Conservation (phyloP, 1,140 invertebrate genomes). For the Rhyzopertha dominica region DNA sequence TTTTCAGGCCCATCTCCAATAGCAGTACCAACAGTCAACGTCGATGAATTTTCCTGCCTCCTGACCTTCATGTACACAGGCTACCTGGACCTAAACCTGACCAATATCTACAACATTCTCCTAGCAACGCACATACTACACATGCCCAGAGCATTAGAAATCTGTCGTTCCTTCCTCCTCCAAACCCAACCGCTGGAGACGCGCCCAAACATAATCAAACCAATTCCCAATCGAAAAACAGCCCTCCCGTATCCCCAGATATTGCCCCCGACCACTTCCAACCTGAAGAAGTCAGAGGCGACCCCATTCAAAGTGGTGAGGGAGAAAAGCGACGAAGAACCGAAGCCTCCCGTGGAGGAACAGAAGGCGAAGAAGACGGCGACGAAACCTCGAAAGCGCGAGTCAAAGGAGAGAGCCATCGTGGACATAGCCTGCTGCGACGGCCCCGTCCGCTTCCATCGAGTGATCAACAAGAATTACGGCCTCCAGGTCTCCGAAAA, state of each 20-base stretch:
- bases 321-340: constrained; percentile 7
- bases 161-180: constrained; percentile 54
- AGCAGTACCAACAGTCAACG: constrained; percentile 54
- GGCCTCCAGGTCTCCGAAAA: constrained; percentile 42
- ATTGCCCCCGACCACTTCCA: constrained; percentile 19
- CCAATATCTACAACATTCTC: constrained; percentile 69
- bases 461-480: constrained; percentile 72
- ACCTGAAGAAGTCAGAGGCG: constrained; percentile 23
- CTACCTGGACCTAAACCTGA: constrained; percentile 61
- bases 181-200: constrained; percentile 34
- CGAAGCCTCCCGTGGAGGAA: constrained; percentile 43
- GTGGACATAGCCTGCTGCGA: constrained; percentile 83
- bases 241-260: constrained; percentile 30
- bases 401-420: constrained; percentile 54
- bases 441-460: constrained; percentile 76
- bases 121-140: constrained; percentile 69
- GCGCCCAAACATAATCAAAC: constrained; percentile 44
- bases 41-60: constrained; percentile 66
- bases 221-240: constrained; percentile 46
- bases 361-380: constrained; percentile 41
- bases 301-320: constrained; percentile 33
- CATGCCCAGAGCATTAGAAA: constrained; percentile 67
- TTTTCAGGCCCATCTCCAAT: constrained; percentile 40
- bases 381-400: constrained; percentile 38
- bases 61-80: constrained; percentile 76